Percentiles rank a stretch among this genome's conserved stretches.
Evolutionary conservation across 2,888 invertebrate genomes (phyloP).

Genomic region (Lithophane socia): DNA sequence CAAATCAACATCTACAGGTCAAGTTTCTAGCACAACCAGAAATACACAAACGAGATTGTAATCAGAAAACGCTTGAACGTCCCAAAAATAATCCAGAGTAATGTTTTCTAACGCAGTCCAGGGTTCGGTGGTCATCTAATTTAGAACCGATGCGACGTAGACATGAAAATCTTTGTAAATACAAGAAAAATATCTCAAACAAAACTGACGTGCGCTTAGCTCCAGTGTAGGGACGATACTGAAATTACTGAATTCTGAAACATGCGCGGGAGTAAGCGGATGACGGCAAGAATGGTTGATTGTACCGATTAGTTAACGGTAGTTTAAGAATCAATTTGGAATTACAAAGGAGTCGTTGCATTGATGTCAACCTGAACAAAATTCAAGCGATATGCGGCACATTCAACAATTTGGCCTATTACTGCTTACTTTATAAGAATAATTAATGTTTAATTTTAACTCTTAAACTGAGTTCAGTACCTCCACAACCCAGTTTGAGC

Average conservation of each 20-base stretch:
- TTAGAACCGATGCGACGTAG: slow-evolving; percentile 50
- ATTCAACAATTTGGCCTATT: not conserved
- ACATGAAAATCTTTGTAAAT: slow-evolving; percentile 27
- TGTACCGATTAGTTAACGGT: slow-evolving; percentile 48
- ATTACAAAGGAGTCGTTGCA: not conserved
- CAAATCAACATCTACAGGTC: slow-evolving; percentile 48
- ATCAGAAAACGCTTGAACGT: slow-evolving; percentile 31
- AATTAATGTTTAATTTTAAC: not conserved
- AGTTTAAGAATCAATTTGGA: slow-evolving; percentile 25
- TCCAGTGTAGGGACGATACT: slow-evolving; percentile 70
- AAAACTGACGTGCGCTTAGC: slow-evolving; percentile 59
- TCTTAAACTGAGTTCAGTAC: not conserved
- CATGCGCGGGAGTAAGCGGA: slow-evolving; percentile 70
- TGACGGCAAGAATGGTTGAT: slow-evolving; percentile 65
- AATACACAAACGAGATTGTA: slow-evolving; percentile 52
- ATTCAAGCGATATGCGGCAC: not conserved
- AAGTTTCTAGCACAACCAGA: slow-evolving; percentile 56
- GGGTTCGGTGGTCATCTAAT: slow-evolving; percentile 52
- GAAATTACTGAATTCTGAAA: slow-evolving; percentile 72
- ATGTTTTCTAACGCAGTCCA: slow-evolving; percentile 51
- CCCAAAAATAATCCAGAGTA: slow-evolving; percentile 51
- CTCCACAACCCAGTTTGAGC: no score
- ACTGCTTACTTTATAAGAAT: not conserved
- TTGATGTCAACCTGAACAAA: not conserved
- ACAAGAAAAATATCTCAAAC: slow-evolving; percentile 20